phyloP scores from a whole-genome alignment of 2,113 vertebrate genomes.

The Galbula dea region DNA sequence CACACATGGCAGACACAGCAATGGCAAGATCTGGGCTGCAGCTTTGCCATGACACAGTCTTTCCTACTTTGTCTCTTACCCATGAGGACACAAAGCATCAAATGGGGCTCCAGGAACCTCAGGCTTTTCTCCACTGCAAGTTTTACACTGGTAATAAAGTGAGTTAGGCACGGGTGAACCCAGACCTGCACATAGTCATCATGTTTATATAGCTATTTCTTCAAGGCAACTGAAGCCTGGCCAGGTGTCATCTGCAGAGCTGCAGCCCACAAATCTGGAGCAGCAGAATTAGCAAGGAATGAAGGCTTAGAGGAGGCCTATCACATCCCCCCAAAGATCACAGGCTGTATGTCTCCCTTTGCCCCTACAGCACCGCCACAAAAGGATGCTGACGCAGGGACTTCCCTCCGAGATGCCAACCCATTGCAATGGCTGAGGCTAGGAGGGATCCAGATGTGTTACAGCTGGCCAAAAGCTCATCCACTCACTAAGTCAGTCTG shows the following conservation, averaged over 20 bases:
- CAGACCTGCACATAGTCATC: too few species aligned
- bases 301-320: background rate
- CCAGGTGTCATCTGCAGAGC: background rate
- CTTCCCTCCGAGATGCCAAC: accelerated
- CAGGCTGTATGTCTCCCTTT: background rate
- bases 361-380: background rate
- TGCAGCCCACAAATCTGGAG: background rate
- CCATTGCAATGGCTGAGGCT: accelerated
- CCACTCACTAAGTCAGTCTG: background rate
- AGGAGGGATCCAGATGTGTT: background rate
- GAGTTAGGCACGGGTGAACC: background rate
- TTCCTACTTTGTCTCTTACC: background rate
- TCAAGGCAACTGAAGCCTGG: background rate
- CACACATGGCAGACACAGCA: too few species aligned
- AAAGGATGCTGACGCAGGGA: background rate
- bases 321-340: accelerated
- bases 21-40: background rate
- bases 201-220: background rate
- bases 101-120: background rate
- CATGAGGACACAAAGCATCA: accelerated
- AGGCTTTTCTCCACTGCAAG: background rate
- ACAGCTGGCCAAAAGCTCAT: background rate
- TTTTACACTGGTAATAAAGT: background rate
- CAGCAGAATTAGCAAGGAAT: background rate
- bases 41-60: slow-evolving; percentile 1